These are phyloP conservation scores for Eremophila alpestris DNA, from an alignment of 2,797 vertebrate genomes.

Conservation along the genomic window DNA sequence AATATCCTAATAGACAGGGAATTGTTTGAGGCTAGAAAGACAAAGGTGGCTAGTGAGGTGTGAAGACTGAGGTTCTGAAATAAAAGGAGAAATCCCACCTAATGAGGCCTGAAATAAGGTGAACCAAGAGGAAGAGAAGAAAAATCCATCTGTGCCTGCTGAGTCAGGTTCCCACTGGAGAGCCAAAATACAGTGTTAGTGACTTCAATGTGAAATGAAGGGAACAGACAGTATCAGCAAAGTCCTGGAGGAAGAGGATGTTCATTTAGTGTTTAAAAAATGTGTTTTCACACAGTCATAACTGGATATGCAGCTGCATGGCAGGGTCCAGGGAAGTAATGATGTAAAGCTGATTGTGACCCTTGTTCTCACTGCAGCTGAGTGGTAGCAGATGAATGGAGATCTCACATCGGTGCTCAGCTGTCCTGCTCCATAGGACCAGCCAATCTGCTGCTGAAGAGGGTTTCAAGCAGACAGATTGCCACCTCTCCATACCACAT, in stretches of 20 bases:
- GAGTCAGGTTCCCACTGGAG: background rate
- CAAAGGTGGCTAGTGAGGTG: background rate
- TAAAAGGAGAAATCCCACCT: background rate
- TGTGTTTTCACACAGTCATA: background rate
- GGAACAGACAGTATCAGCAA: background rate
- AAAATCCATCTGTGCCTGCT: background rate
- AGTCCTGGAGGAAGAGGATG: background rate
- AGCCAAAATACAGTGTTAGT: background rate
- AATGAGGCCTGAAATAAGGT: background rate
- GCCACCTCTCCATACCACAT: background rate
- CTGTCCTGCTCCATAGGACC: background rate
- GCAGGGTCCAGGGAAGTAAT: background rate
- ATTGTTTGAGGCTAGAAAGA: background rate
- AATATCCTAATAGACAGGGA: background rate
- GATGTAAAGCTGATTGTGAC: background rate
- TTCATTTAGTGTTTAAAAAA: background rate
- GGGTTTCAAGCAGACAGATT: background rate
- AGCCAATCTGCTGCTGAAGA: background rate
- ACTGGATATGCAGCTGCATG: background rate
- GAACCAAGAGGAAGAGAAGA: background rate
- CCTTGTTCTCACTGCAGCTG: background rate
- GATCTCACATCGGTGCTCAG: background rate
- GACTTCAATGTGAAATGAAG: background rate
- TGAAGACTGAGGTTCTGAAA: background rate
- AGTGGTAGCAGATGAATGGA: background rate